phyloP scores from a whole-genome alignment of 35 echinoderm and acorn worm species.

The Patiria miniata region DNA sequence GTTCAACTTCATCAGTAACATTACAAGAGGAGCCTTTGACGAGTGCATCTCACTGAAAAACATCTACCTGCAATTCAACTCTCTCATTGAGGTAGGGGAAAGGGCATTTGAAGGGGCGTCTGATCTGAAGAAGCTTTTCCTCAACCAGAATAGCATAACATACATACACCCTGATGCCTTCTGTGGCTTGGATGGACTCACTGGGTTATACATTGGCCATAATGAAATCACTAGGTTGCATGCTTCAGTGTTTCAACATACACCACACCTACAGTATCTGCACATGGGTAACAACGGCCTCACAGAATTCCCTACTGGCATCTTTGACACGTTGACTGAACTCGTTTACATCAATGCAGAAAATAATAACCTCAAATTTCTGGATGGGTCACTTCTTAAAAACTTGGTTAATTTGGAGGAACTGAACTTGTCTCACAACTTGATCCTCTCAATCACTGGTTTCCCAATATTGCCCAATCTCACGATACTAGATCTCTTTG shows the following conservation, averaged over 20 bases:
- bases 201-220: slow-evolving; percentile 31
- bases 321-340: slow-evolving; percentile 25
- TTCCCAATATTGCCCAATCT: neutral
- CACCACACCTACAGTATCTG: slow-evolving; percentile 15
- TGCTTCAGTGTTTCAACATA: slow-evolving; percentile 13
- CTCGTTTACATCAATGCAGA: slow-evolving; percentile 54
- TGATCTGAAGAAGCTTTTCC: slow-evolving; percentile 42
- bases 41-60: slow-evolving; percentile 10
- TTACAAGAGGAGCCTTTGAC: slow-evolving; percentile 15
- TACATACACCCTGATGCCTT: slow-evolving; percentile 38
- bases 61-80: slow-evolving; percentile 61
- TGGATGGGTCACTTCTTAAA: slow-evolving; percentile 1
- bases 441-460: neutral
- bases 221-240: slow-evolving; percentile 12
- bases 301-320: neutral
- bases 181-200: slow-evolving; percentile 2
- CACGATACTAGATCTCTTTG: slow-evolving; percentile 35
- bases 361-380: slow-evolving; percentile 26
- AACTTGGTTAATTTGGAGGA: neutral
- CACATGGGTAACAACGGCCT: slow-evolving; percentile 43
- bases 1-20: slow-evolving; percentile 27
- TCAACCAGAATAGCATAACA: slow-evolving; percentile 36
- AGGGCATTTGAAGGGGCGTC: slow-evolving; percentile 24
- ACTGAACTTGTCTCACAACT: slow-evolving; percentile 9
- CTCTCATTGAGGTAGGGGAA: neutral